These are phyloP conservation scores for Chloroceryle amazona DNA, from an alignment of 2,797 vertebrate species.

Conservation along the genomic window DNA sequence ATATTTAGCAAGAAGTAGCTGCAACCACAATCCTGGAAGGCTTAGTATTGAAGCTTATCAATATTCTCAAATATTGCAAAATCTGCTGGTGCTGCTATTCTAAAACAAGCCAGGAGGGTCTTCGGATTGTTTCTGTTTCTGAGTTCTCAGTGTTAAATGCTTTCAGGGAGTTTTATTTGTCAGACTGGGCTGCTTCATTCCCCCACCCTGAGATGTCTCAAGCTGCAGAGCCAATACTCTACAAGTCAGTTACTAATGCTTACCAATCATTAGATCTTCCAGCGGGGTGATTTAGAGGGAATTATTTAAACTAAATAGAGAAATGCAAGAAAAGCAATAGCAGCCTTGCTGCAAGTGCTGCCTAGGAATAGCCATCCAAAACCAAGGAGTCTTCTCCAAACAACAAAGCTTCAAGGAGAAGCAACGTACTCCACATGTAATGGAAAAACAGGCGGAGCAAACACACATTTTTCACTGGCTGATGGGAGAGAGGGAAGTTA, in stretches of 20 bases:
- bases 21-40: background rate
- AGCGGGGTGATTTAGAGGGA: background rate
- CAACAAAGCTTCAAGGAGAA: background rate
- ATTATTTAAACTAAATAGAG: background rate
- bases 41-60: background rate
- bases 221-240: background rate
- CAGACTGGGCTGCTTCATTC: background rate
- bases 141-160: background rate
- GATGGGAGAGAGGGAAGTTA: background rate
- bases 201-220: background rate
- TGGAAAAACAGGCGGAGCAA: background rate
- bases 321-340: background rate
- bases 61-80: background rate
- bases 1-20: background rate
- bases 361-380: background rate
- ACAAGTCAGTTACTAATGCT: background rate
- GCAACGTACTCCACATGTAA: background rate
- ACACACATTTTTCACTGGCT: background rate
- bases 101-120: background rate
- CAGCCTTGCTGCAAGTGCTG: background rate
- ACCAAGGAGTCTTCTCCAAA: background rate
- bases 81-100: background rate
- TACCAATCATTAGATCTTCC: background rate
- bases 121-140: background rate
- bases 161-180: background rate